Evolutionary conservation across 2,888 invertebrate species (phyloP).

Genomic region (Drosophila gaucha): DNA sequence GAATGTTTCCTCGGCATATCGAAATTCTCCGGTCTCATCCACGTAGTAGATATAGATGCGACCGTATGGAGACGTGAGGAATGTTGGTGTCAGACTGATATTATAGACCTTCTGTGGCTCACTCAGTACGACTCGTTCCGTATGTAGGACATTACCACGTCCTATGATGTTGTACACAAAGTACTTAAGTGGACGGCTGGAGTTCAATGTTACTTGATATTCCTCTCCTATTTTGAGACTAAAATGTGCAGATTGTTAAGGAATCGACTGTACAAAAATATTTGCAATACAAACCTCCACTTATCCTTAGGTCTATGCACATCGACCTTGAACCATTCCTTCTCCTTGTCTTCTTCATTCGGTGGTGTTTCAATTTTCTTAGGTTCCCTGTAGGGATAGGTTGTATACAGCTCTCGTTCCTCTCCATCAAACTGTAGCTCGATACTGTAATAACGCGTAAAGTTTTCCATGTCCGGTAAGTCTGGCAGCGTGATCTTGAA

Average conservation of each 20-base stretch:
- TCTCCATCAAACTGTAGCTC: slow-evolving; percentile 69
- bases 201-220: slow-evolving; percentile 90
- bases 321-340: slow-evolving; percentile 62
- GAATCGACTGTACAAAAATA: accelerated
- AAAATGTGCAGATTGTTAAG: slow-evolving; percentile 61
- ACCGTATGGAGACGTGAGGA: slow-evolving; percentile 92
- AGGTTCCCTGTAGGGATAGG: slow-evolving; percentile 70
- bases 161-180: slow-evolving; percentile 92
- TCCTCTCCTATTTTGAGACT: slow-evolving; percentile 88
- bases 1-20: slow-evolving; percentile 93
- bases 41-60: slow-evolving; percentile 93
- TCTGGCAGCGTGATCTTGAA: slow-evolving; percentile 88
- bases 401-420: slow-evolving; percentile 57
- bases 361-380: slow-evolving; percentile 51
- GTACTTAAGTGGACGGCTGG: slow-evolving; percentile 90
- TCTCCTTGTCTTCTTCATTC: slow-evolving; percentile 42
- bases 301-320: slow-evolving; percentile 50
- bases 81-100: slow-evolving; percentile 89
- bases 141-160: slow-evolving; percentile 92
- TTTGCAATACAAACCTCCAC: slow-evolving; percentile 54
- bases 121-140: slow-evolving; percentile 88
- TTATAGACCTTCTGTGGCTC: slow-evolving; percentile 85
- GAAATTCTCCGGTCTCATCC: slow-evolving; percentile 89
- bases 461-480: slow-evolving; percentile 68
- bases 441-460: slow-evolving; percentile 59